A percentile compares a stretch with the other conserved stretches of the same genome.
phyloP scores from a whole-genome alignment of 2,888 invertebrate genomes.

The Ditylenchus weischeri region DNA sequence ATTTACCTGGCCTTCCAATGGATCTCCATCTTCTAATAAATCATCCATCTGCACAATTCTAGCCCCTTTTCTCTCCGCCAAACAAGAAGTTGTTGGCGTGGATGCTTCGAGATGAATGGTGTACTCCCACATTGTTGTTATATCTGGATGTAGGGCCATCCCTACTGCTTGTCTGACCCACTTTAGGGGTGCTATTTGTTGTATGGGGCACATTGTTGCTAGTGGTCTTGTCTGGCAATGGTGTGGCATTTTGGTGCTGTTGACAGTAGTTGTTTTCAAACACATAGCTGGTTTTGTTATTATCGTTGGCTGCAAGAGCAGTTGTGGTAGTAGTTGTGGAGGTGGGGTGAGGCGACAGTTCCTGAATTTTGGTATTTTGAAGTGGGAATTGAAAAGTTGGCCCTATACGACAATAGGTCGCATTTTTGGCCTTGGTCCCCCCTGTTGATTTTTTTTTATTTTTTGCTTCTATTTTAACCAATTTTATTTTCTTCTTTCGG shows the following conservation, averaged over 20 bases:
- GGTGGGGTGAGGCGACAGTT: neutral
- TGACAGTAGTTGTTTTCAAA: slow-evolving; percentile 10
- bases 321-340: too few species aligned
- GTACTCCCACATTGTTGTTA: neutral
- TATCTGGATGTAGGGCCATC: neutral
- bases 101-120: neutral
- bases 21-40: slow-evolving; percentile 36
- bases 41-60: slow-evolving; percentile 50
- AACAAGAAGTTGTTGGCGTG: neutral
- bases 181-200: neutral
- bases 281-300: slow-evolving; percentile 2
- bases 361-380: neutral
- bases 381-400: too few species aligned
- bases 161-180: neutral
- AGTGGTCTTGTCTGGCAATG: slow-evolving; percentile 7
- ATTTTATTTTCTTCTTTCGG: too few species aligned
- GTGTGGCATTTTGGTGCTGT: slow-evolving; percentile 21
- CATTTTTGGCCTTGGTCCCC: too few species aligned
- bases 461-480: too few species aligned
- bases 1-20: slow-evolving; percentile 7
- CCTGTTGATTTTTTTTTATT: too few species aligned
- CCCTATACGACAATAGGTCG: too few species aligned
- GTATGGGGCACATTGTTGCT: neutral
- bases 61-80: slow-evolving; percentile 29
- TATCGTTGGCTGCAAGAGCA: neutral